Base-by-base conservation (phyloP, 2,113 vertebrate species). In the Gallinago undulata region DNA sequence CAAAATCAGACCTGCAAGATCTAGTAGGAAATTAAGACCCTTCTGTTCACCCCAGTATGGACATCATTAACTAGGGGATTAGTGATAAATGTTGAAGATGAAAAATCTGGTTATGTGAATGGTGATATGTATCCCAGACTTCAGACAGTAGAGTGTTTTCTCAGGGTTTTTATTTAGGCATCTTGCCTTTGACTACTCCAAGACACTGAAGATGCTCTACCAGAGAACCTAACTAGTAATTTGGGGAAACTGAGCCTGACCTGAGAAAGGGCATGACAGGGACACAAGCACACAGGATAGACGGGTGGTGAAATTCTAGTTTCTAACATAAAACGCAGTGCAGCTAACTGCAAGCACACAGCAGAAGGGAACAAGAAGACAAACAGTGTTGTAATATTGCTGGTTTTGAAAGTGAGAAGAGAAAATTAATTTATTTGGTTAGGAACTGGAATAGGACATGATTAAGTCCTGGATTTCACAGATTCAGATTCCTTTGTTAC, bases 221-320 rank as follows among this genome's bases (percentile, higher is more conserved):
- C 19, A 57, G 56, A 57, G 56, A 57, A n/a, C 19, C 21, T 57
- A 19, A n/a, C 56, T 57, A 31, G 55, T 57, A 31, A 57, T 22
- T 33, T n/a, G 19, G 11, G 31, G 56, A 57, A 57, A 57, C 19
- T 57, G 19, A 57, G 56, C 31, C 56, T n/a, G 56, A n/a, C 31
- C 56, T n/a, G 19, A 57, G 31, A 57, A 57, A 19, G 31, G 31
- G 7, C 56, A 57, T 6, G 56, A 57, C 31, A 77, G 9, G 45
- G 7, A 3, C 10, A 50, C 4, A 31, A 53, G 9, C 15, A 6
- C 6, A 45, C 2, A 25, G 7, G 8, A 2, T 6, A 9, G 2
- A 37, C 6, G 22, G 18, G 1, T 43, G 25, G 5, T 41, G 11
- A 13, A 53, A 5, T 22, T 31, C 3, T 39, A 7, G 7, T 31